These are phyloP conservation scores for Solenopsis fugax DNA, from an alignment of 1,140 invertebrate species.

Conservation along the genomic window DNA sequence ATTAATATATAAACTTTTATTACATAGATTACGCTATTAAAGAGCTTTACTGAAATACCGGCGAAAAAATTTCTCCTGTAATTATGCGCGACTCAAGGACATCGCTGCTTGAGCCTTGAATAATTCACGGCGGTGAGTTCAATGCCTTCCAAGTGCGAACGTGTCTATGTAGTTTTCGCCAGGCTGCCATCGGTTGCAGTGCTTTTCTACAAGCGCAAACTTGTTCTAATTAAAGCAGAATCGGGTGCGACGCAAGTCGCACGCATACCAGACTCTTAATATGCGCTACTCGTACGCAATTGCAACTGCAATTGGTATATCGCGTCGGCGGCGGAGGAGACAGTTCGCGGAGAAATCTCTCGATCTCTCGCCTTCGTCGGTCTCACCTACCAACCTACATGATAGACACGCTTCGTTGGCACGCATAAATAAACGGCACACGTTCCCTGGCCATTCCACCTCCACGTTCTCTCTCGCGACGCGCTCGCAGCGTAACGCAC, in stretches of 20 bases:
- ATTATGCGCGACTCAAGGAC: slow-evolving; percentile 58
- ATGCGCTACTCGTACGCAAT: slow-evolving; percentile 8
- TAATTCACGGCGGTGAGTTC: slow-evolving; percentile 72
- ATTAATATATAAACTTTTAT: slow-evolving; percentile 2
- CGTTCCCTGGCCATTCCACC: slow-evolving; percentile 51
- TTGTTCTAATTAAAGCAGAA: slow-evolving; percentile 84
- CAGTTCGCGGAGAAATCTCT: slow-evolving; percentile 48
- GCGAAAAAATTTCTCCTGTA: slow-evolving; percentile 32
- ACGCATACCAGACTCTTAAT: background rate
- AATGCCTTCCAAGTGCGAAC: slow-evolving; percentile 76
- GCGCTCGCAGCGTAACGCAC: slow-evolving; percentile 37
- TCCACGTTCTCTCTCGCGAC: slow-evolving; percentile 10
- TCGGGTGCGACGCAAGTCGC: slow-evolving; percentile 67
- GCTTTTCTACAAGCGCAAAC: slow-evolving; percentile 81
- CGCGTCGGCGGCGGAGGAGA: slow-evolving; percentile 58
- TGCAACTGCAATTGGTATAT: slow-evolving; percentile 62
- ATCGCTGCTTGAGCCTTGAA: slow-evolving; percentile 42
- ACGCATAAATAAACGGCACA: slow-evolving; percentile 83
- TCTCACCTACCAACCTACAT: slow-evolving; percentile 79
- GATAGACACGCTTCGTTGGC: slow-evolving; percentile 82
- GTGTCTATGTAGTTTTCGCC: slow-evolving; percentile 77
- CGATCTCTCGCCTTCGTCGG: slow-evolving; percentile 72
- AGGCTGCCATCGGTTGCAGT: slow-evolving; percentile 56
- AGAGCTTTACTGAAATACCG: slow-evolving; percentile 21
- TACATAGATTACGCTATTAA: slow-evolving; percentile 21